Evolutionary conservation across 1,140 invertebrate genomes (phyloP).

Genomic region (Anoplolepis gracilipes): DNA sequence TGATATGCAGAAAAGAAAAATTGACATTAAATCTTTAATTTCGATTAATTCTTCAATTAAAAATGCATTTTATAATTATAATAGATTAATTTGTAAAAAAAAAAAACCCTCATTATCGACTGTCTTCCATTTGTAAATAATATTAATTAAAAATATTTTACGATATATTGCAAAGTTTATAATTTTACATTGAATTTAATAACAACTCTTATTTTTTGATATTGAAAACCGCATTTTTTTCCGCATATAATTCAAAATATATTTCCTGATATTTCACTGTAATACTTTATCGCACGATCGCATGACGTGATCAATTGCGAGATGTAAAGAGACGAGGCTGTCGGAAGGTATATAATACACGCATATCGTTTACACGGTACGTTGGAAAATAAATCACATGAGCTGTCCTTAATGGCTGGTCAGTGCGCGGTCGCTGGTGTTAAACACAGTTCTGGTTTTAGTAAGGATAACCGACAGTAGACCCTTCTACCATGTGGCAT

Average conservation of each 20-base stretch:
- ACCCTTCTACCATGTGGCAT: conserved; percentile 50
- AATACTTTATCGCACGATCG: not conserved
- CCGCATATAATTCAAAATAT: not conserved
- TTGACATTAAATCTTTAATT: too few species aligned
- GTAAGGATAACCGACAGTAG: conserved; percentile 63
- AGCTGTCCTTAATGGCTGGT: conserved; percentile 66
- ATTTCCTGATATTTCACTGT: not conserved
- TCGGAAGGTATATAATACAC: not conserved
- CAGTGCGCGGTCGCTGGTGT: conserved; percentile 26
- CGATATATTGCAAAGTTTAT: not conserved
- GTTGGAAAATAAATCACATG: conserved; percentile 62
- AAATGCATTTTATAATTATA: too few species aligned
- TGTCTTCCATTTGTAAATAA: not conserved
- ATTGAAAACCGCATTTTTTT: not conserved
- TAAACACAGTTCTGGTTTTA: conserved; percentile 62
- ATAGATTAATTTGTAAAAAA: too few species aligned
- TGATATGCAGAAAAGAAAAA: too few species aligned
- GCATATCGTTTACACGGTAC: conserved; percentile 47
- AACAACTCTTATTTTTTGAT: not conserved
- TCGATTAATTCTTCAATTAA: too few species aligned
- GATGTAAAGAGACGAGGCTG: not conserved
- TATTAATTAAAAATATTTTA: not conserved
- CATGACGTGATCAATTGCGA: not conserved
- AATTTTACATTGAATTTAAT: not conserved
- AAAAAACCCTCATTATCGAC: not conserved